Evolutionary conservation across 2,888 invertebrate species (phyloP), one percentile per base, ranked within the genome.

Genomic region (Drosophila affinis): DNA sequence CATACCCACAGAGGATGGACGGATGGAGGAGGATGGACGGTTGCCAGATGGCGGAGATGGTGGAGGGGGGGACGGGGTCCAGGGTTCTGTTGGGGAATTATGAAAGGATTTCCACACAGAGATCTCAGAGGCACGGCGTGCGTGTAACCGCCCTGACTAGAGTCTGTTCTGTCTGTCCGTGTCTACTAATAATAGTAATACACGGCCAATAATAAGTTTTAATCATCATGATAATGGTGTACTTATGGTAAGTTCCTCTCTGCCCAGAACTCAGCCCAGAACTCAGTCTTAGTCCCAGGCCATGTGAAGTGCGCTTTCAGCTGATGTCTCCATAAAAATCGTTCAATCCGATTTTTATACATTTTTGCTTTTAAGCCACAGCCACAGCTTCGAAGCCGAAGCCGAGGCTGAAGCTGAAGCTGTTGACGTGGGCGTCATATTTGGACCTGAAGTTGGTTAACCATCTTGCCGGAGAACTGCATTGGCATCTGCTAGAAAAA

Each of bases 201-300:
- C 86, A 53, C 82, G 69, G 73, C 81, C 85, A 86, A 87, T 87
- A 86, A 86, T 86, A 86, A 87, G 89, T 86, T 86, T 84, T 86
- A 86, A 86, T 86, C 89, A 88, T 88, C 85, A 88, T 78, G 87
- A 88, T 85, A 88, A 85, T 85, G 78, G 87, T 47, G 69, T 68
- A 76, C 76, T 69, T 86, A 78, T 78, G 79, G 75, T 70, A 72
- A 72, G 74, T 56, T 60, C 56, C 68, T 59, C 57, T 58, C 56
- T 17, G 53, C 53, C 57, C 70, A 62, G 29, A 27, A 53, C 53
- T n/a, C 29, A 29, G 9, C 29, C 29, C 29, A 29, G 29, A 9
- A 9, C 9, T 39, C 14, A 17, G 34, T 62, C 45, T 18, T n/a
- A 17, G 34, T 62, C 45, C 12, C 18, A n/a, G 18, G 63, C 55